These are phyloP conservation scores for Agrochola litura DNA, from an alignment of 2,888 invertebrate species.

Conservation along the genomic window DNA sequence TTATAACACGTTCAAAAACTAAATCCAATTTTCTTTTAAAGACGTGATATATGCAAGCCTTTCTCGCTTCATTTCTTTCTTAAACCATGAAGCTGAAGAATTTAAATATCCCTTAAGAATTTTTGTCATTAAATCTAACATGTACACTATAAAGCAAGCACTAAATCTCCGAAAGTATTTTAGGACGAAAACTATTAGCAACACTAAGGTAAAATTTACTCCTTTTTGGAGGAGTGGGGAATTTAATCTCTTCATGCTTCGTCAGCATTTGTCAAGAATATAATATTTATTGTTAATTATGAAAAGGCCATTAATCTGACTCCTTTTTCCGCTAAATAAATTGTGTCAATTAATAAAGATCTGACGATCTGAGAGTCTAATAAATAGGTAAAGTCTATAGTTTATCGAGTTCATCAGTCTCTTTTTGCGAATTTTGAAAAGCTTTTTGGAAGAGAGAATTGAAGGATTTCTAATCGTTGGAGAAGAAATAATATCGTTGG, in stretches of 20 bases:
- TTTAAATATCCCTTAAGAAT: slow-evolving; percentile 42
- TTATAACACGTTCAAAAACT: neutral
- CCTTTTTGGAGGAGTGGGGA: slow-evolving; percentile 28
- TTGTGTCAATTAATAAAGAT: slow-evolving; percentile 81
- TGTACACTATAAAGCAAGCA: slow-evolving; percentile 20
- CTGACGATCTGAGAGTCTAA: slow-evolving; percentile 63
- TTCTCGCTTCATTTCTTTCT: neutral
- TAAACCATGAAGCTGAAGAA: slow-evolving; percentile 13
- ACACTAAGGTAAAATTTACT: slow-evolving; percentile 31
- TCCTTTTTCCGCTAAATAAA: slow-evolving; percentile 74
- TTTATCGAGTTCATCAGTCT: slow-evolving; percentile 29
- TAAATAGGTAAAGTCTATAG: slow-evolving; percentile 67
- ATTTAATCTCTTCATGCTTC: slow-evolving; percentile 56
- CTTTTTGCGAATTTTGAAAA: neutral
- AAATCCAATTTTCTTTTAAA: neutral
- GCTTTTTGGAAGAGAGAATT: neutral
- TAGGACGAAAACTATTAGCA: slow-evolving; percentile 20
- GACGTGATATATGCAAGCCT: neutral
- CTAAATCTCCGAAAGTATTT: slow-evolving; percentile 43
- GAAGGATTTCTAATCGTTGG: neutral
- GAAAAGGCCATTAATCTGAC: slow-evolving; percentile 76
- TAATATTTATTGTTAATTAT: slow-evolving; percentile 79
- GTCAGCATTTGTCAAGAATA: slow-evolving; percentile 66
- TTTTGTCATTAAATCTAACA: slow-evolving; percentile 41
- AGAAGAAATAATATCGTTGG: neutral